Conservation (phyloP, 2,113 vertebrate species). For the Xenus cinereus region DNA sequence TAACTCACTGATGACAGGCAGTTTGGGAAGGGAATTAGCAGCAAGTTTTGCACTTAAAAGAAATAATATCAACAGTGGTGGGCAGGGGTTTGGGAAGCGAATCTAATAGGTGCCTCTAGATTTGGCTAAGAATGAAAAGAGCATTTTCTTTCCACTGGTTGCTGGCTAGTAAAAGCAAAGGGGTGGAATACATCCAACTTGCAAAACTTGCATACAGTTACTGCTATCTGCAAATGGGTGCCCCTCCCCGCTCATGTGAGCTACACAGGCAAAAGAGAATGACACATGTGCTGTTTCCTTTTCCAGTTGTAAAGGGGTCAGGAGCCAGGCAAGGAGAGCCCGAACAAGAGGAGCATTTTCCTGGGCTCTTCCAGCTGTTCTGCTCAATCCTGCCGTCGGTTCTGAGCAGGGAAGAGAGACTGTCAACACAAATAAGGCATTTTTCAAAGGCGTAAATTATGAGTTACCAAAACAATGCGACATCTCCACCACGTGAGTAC, state of each 20-base stretch:
- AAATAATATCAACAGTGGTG: not conserved
- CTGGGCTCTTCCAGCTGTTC: conserved; percentile 46
- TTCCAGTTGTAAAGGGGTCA: conserved; percentile 68
- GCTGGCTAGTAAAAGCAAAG: conserved; percentile 31
- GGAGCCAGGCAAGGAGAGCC: conserved; percentile 50
- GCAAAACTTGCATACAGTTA: conserved; percentile 64
- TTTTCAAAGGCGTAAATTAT: conserved; percentile 57
- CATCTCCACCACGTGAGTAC: conserved; percentile 69
- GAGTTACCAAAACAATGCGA: conserved; percentile 53
- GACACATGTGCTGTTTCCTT: conserved; percentile 75
- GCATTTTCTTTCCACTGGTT: conserved; percentile 31
- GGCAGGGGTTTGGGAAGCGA: not conserved
- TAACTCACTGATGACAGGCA: not conserved
- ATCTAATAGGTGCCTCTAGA: not conserved
- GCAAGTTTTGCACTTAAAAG: not conserved
- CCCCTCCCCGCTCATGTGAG: conserved; percentile 76
- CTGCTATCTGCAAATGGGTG: conserved; percentile 72
- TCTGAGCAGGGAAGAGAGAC: conserved; percentile 33
- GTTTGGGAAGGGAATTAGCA: not conserved
- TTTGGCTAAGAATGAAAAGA: conserved; percentile 28
- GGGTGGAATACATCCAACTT: conserved; percentile 35
- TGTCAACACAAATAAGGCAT: conserved; percentile 39
- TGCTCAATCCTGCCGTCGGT: not conserved
- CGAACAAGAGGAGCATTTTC: conserved; percentile 66
- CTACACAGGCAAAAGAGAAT: conserved; percentile 63